Conservation (phyloP, 2,888 invertebrate genomes). For the Orgyia antiqua region DNA sequence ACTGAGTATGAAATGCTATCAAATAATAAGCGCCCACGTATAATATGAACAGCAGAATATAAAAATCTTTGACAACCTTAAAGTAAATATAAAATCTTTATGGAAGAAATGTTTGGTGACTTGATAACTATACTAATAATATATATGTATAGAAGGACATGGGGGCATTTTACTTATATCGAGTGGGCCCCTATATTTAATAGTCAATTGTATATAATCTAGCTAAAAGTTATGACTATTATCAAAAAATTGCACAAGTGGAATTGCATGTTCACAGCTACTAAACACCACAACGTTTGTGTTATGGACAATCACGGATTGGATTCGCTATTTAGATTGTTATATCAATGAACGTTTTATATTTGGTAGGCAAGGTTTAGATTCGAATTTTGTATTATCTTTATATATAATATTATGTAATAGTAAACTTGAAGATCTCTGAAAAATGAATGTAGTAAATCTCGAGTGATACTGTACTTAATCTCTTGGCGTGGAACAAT, state of each 20-base stretch:
- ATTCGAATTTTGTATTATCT: constrained; percentile 33
- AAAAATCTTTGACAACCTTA: constrained; percentile 69
- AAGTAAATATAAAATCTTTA: constrained; percentile 75
- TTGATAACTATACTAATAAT: constrained; percentile 34
- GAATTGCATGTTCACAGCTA: constrained; percentile 76
- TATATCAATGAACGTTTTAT: constrained; percentile 45
- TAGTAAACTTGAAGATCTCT: constrained; percentile 68
- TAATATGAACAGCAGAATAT: constrained; percentile 55
- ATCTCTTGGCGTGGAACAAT: constrained; percentile 59
- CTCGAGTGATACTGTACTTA: constrained; percentile 78
- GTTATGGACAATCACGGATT: constrained; percentile 54
- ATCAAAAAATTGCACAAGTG: constrained; percentile 76
- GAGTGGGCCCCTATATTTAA: constrained; percentile 75
- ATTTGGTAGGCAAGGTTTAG: constrained; percentile 65
- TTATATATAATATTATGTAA: constrained; percentile 63
- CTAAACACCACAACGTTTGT: constrained; percentile 59
- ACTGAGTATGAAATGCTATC: constrained; percentile 79
- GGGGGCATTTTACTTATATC: constrained; percentile 56
- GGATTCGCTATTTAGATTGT: too few species aligned
- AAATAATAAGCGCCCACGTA: constrained; percentile 77
- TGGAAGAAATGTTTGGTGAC: constrained; percentile 71
- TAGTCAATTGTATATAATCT: constrained; percentile 74
- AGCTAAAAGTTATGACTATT: constrained; percentile 77
- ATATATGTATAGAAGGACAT: constrained; percentile 29
- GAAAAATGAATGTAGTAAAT: constrained; percentile 62